Evolutionary conservation across 1,140 invertebrate species (phyloP), one percentile per base, ranked within the genome.

Genomic region (Diorhabda sublineata): DNA sequence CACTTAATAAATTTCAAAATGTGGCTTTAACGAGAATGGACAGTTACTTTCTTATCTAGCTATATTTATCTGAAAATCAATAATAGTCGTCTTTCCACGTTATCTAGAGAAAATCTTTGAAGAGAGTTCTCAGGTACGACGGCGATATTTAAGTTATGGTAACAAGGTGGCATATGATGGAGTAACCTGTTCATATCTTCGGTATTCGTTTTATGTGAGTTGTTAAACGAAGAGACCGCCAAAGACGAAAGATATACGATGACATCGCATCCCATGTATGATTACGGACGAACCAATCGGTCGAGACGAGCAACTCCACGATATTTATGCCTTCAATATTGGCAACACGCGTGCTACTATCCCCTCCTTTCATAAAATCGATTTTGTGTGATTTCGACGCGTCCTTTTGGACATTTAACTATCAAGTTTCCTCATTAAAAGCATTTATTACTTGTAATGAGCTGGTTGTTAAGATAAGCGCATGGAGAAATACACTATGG

Each of bases 211-310:
- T 74, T 72, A 74, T 71, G 73, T 60, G 59, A 70, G 70, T 74
- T 74, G 73, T 74, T 71, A 74, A 68, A n/a, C 61, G 67, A 59
- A 67, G 67, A 59, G 70, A 74, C 73, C 73, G 73, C 73, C 73
- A 74, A 74, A 74, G 73, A 69, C 70, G 73, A 66, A 70, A 73
- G 71, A 74, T 74, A 72, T 73, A 74, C 64, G 67, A 68, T 58
- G 71, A 74, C 71, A 74, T 65, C 58, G 64, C 61, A 68, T 69
- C 65, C 65, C 71, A 66, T 73, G 71, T 73, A 73, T 70, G 66
- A 70, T 68, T 64, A 58, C 65, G 61, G 61, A 67, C 65, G 65
- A 72, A 72, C 68, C 68, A 68, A 73, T 68, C 66, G 66, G 57
- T 58, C 58, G 60, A 45, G 58, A 26, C 61, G 45, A 61, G 47